These are phyloP conservation scores for Trichechus manatus DNA, from an alignment of 2,113 vertebrate genomes.

Conservation along the genomic window DNA sequence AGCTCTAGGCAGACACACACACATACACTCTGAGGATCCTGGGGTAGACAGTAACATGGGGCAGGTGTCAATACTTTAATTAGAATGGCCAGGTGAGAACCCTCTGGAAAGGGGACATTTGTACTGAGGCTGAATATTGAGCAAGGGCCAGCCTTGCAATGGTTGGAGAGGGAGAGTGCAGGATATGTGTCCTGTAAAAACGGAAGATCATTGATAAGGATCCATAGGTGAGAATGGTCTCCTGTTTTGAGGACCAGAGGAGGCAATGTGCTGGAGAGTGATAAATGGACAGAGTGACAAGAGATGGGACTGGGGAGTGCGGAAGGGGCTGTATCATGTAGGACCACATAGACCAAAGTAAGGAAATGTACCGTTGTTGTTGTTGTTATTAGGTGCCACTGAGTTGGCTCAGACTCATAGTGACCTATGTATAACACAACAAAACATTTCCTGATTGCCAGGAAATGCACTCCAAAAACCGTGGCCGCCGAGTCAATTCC, in stretches of 20 bases:
- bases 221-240: not conserved
- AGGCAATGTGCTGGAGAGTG: too few species aligned
- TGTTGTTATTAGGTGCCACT: too few species aligned
- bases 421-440: too few species aligned
- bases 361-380: not conserved
- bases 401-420: too few species aligned
- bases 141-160: not conserved
- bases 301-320: not conserved
- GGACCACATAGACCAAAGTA: not conserved
- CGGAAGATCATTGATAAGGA: not conserved
- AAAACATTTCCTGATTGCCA: too few species aligned
- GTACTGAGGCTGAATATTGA: not conserved
- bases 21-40: not conserved
- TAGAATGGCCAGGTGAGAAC: not conserved
- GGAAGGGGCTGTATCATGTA: rapidly evolving
- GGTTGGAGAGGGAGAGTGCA: not conserved
- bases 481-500: too few species aligned
- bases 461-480: too few species aligned
- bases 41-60: not conserved
- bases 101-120: not conserved
- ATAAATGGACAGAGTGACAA: not conserved
- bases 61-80: not conserved
- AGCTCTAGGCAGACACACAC: not conserved
- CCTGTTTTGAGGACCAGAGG: not conserved
- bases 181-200: not conserved